A percentile compares a stretch with the other conserved stretches of the same genome.
Conservation (phyloP, 2,888 invertebrate species). For the Melanargia galathea region DNA sequence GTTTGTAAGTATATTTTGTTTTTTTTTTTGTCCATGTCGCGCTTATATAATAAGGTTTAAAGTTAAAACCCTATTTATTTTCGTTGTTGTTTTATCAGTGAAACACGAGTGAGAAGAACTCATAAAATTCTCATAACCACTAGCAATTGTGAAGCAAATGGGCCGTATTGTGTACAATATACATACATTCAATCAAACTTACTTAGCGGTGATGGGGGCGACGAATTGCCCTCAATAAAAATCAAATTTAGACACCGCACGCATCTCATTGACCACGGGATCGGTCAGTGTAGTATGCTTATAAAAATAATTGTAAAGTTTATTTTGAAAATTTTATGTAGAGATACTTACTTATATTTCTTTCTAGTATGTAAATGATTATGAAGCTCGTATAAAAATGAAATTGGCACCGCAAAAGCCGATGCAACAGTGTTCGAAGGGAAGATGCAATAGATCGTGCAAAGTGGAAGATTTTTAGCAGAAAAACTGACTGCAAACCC, state of each 20-base stretch:
- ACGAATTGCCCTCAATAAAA: slow-evolving; percentile 74
- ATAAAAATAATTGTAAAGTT: neutral
- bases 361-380: too few species aligned
- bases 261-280: slow-evolving; percentile 31
- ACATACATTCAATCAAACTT: slow-evolving; percentile 60
- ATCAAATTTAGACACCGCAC: slow-evolving; percentile 63
- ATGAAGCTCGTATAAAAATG: too few species aligned
- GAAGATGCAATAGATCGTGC: too few species aligned
- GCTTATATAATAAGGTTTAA: neutral
- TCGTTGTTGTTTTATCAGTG: neutral
- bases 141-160: slow-evolving; percentile 34
- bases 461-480: too few species aligned
- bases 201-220: slow-evolving; percentile 68
- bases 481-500: too few species aligned
- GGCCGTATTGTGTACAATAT: slow-evolving; percentile 33
- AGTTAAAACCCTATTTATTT: neutral
- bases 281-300: neutral
- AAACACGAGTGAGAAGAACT: neutral
- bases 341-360: neutral
- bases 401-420: too few species aligned
- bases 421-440: too few species aligned
- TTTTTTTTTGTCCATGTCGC: neutral
- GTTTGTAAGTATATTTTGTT: slow-evolving; percentile 10
- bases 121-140: slow-evolving; percentile 25
- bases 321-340: neutral